These are phyloP conservation scores for Cyprinella venusta DNA, from an alignment of 2,797 vertebrate genomes.

Conservation along the genomic window DNA sequence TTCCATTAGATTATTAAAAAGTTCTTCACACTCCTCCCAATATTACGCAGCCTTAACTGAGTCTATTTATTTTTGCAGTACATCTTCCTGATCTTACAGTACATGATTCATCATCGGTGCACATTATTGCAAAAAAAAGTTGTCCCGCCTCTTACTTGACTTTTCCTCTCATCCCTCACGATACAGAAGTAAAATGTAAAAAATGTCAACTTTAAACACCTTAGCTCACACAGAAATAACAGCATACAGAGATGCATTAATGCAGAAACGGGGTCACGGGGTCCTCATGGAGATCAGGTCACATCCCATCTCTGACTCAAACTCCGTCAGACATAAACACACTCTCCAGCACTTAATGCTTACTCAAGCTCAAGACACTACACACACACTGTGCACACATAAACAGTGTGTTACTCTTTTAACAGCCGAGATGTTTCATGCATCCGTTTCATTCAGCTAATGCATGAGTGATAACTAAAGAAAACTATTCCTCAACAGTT, in stretches of 20 bases:
- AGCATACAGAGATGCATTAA: slow-evolving; percentile 34
- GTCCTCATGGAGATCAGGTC: slow-evolving; percentile 42
- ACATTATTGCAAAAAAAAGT: not conserved
- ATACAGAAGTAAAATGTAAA: slow-evolving; percentile 5
- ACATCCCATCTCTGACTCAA: slow-evolving; percentile 40
- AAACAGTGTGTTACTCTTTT: slow-evolving; percentile 14
- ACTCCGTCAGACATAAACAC: slow-evolving; percentile 41
- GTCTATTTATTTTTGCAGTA: not conserved
- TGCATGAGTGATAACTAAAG: slow-evolving; percentile 30
- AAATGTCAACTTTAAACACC: not conserved
- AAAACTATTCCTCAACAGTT: slow-evolving; percentile 39
- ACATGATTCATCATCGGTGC: slow-evolving; percentile 13
- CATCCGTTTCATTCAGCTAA: slow-evolving; percentile 44
- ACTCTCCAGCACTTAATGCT: slow-evolving; percentile 19
- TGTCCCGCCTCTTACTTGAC: not conserved
- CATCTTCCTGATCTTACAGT: not conserved
- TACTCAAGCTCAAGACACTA: slow-evolving; percentile 21
- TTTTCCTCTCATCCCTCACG: no score
- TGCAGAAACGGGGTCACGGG: slow-evolving; percentile 34
- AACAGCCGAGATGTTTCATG: slow-evolving; percentile 17
- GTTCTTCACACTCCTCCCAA: not conserved
- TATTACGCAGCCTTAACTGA: not conserved
- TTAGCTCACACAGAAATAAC: slow-evolving; percentile 19
- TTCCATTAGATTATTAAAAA: not conserved
- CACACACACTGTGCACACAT: slow-evolving; percentile 8